These are phyloP conservation scores for Limenitis camilla DNA, from an alignment of 2,888 invertebrate species.

Conservation along the genomic window DNA sequence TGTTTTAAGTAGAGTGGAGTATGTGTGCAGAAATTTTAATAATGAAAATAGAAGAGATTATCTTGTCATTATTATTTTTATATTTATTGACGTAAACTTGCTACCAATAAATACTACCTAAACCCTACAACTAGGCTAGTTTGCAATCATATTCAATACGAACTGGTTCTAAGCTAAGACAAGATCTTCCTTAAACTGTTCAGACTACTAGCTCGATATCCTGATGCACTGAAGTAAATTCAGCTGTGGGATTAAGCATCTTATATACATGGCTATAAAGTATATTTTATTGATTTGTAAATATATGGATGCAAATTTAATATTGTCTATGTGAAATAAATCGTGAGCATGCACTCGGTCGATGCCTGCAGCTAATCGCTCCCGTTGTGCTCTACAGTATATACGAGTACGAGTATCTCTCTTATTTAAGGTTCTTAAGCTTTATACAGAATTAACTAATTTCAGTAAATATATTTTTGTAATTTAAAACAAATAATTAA, in stretches of 20 bases:
- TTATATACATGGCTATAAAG: slow-evolving; percentile 22
- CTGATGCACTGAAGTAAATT: slow-evolving; percentile 3
- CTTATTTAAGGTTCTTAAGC: slow-evolving; percentile 16
- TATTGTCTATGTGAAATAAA: slow-evolving; percentile 49
- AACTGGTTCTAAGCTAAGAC: slow-evolving; percentile 48
- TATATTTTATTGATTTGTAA: slow-evolving; percentile 32
- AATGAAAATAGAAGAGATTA: no score
- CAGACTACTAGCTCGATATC: slow-evolving; percentile 35
- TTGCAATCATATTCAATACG: slow-evolving; percentile 40
- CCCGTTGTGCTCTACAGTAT: slow-evolving; percentile 60
- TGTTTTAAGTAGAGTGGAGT: no score
- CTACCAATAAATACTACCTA: slow-evolving; percentile 20
- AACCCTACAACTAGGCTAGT: slow-evolving; percentile 16
- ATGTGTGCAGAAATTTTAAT: no score
- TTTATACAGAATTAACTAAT: not conserved
- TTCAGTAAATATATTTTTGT: no score
- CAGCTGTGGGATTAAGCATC: slow-evolving; percentile 12
- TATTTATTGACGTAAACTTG: not conserved
- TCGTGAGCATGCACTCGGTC: slow-evolving; percentile 59
- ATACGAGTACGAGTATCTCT: no score
- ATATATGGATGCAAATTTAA: slow-evolving; percentile 37
- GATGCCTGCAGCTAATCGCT: slow-evolving; percentile 63
- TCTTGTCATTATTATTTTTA: not conserved
- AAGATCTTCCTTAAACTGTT: slow-evolving; percentile 62
- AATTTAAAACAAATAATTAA: no score